Evolutionary conservation across 2,797 vertebrate genomes (phyloP), one percentile per base, ranked within the genome.

Genomic region (Cryptoprocta ferox): DNA sequence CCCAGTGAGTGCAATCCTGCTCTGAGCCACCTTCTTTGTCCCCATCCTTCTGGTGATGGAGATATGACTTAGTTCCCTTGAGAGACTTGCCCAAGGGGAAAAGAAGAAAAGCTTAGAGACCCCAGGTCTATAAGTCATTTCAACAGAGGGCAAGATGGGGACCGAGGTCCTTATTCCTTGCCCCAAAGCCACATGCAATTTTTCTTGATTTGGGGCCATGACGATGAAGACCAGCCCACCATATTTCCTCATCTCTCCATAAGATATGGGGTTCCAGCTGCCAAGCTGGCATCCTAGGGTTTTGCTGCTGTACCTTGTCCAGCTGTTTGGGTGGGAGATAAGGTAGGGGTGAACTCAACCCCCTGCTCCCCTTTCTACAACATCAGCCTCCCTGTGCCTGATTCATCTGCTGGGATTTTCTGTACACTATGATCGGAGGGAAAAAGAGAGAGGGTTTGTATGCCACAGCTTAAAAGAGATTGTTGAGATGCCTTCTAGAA

Each of bases 151-250:
- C 39, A 10, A 68, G n/a, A 19, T 18, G 26, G 68, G 24, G 19
- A 30, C 39, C 4, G 7, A n/a, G 66, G 15, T 11, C 13, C 6
- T 37, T 13, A 37, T 0, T 39, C n/a, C 53, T 66, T 39, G 26
- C 28, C 45, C 35, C 24, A 19, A 71, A 35, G 6, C 37, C 59
- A 48, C 26, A 16, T 4, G 32, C 18, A 35, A 1, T 15, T 30
- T 56, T n/a, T 76, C 89, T 82, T 39, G 28, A 53, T 32, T 37
- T 48, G 16, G 61, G 13, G 6, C 5, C 30, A 0, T 24, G 30
- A 30, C 1, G 12, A 37, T 21, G 12, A 66, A n/a, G 66, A 3
- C 37, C 32, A 37, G 32, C 37, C 56, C 0, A 0, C 56, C 0
- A 0, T 15, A 39, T 82, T 5, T 37, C 15, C 45, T 56, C 24